Conservation (phyloP, 1,140 invertebrate species). For the Sitophilus oryzae region DNA sequence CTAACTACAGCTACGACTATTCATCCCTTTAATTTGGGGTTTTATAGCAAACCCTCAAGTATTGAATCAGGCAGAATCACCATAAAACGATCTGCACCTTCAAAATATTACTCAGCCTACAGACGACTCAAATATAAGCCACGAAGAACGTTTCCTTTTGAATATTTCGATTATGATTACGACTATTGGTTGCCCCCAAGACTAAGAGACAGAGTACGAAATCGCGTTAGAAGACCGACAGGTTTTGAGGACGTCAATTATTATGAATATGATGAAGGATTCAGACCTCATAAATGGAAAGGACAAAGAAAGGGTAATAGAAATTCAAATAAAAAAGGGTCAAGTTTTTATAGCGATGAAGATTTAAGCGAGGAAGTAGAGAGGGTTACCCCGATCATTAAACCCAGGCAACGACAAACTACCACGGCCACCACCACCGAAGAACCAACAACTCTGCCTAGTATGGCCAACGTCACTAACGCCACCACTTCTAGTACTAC, state of each 20-base stretch:
- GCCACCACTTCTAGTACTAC: conserved; percentile 8
- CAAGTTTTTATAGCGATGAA: conserved; percentile 19
- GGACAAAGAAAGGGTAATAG: conserved; percentile 9
- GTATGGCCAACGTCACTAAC: conserved; percentile 17
- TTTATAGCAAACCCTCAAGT: too few species aligned
- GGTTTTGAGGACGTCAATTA: conserved; percentile 15
- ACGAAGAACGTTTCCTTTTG: too few species aligned
- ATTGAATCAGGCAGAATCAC: too few species aligned
- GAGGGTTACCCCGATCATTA: conserved; percentile 2
- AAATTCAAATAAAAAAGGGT: conserved; percentile 12
- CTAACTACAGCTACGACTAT: too few species aligned
- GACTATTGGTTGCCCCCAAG: conserved; percentile 6
- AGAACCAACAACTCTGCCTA: conserved; percentile 4
- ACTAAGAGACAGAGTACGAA: conserved; percentile 7
- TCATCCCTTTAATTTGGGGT: too few species aligned
- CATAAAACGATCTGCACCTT: too few species aligned
- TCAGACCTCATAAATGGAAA: conserved; percentile 7
- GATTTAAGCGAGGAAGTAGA: conserved; percentile 16
- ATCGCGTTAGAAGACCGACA: conserved; percentile 12
- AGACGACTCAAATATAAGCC: too few species aligned
- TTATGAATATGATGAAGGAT: conserved; percentile 14
- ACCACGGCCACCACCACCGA: conserved; percentile 8
- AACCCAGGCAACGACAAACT: conserved; percentile 17
- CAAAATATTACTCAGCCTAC: too few species aligned
- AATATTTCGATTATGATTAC: conserved; percentile 17